Evolutionary conservation across 2,113 vertebrate genomes (phyloP), one percentile per base, ranked within the genome.

Genomic region (Vireo altiloquus): DNA sequence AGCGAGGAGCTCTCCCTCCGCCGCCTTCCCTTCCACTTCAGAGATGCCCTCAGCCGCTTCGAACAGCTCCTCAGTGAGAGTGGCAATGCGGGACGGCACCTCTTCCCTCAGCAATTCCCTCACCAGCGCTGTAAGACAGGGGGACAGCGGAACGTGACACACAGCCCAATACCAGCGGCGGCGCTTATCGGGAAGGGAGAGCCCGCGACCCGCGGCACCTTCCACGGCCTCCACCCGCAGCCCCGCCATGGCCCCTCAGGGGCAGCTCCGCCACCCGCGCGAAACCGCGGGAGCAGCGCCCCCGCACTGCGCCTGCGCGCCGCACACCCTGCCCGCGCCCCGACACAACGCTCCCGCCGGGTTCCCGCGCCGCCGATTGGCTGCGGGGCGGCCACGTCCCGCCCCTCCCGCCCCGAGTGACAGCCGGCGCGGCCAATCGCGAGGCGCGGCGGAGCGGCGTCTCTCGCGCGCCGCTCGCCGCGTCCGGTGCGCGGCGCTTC

Each of bases 31-130:
- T 14, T 11, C 86, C 44, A 69, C 77, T 37, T 89, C 81, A 28
- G 97, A 95, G 31, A 98, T 11, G 63, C 80, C 81, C 90, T 82
- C 94, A 25, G 98, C 94, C 78, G 98, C 97, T 69, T 59, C 82
- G 90, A 98, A 99, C 14, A 99, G 95, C 81, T 94, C 97, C 52
- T 99, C 98, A 69, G 98, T 98, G 63, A 97, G 82, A 7, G 98
- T 97, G n/a, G 96, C 93, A 65, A 97, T 80, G 81, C 83, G 92
- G 77, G 85, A 35, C 66, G 63, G 57, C 13, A 25, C 76, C 39
- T 98, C 96, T 72, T 77, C 98, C 84, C 82, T 65, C 79, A 98
- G 42, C 64, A 99, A 90, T 23, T 97, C 96, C 57, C 97, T 93
- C 87, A 98, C 89, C 47, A 98, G 95, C 92, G 80, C 99, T 99